Percentiles rank a stretch among this genome's conserved stretches.
Conservation (phyloP, 2,797 vertebrate genomes). For the Rhinatrema bivittatum region DNA sequence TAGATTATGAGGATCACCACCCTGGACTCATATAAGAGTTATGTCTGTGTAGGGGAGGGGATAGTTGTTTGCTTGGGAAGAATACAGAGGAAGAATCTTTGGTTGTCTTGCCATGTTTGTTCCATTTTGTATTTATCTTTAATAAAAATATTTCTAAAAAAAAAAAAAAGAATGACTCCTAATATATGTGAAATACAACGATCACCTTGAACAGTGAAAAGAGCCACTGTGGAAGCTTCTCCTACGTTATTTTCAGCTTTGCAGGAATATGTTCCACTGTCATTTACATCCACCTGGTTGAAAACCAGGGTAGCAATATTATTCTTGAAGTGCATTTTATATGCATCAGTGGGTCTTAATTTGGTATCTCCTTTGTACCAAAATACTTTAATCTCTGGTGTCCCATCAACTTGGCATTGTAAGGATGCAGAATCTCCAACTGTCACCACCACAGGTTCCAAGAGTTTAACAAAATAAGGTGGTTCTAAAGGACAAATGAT, state of each 20-base stretch:
- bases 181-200: no score
- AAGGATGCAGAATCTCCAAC: slow-evolving; percentile 83
- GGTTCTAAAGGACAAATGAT: slow-evolving; percentile 69
- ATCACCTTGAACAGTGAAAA: slow-evolving; percentile 85
- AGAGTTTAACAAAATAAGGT: slow-evolving; percentile 77
- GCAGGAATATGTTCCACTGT: slow-evolving; percentile 88
- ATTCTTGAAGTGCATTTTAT: slow-evolving; percentile 81
- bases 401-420: slow-evolving; percentile 83
- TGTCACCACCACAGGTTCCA: slow-evolving; percentile 86
- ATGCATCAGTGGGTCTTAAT: slow-evolving; percentile 79
- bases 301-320: slow-evolving; percentile 85
- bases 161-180: no score
- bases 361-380: slow-evolving; percentile 98
- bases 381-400: slow-evolving; percentile 90
- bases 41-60: no score
- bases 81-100: no score
- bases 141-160: no score
- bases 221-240: slow-evolving; percentile 71
- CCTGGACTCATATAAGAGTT: no score
- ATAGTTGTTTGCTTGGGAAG: no score
- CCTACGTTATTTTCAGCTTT: slow-evolving; percentile 89
- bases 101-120: no score
- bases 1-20: no score
- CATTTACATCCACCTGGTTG: slow-evolving; percentile 71
- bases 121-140: no score